Base-by-base conservation (phyloP, 2,797 vertebrate genomes). In the Labroides dimidiatus region DNA sequence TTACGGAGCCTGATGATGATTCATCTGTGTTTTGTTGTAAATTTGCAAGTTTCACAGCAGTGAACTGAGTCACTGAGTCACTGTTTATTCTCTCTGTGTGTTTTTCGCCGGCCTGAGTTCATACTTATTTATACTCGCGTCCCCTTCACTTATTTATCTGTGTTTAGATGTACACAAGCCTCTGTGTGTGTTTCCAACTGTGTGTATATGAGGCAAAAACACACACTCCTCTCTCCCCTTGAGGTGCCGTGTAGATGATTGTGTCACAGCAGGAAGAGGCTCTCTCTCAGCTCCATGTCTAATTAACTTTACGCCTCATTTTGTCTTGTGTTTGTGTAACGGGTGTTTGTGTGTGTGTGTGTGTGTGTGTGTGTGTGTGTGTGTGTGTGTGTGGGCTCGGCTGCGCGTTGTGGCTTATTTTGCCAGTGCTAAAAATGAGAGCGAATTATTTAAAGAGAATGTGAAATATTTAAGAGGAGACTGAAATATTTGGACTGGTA, bases 251-350 rank as follows among this genome's bases (percentile, higher is more conserved):
- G 63, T 37, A 64, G 81, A 85, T 83, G 85, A 84, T 84, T 81
- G 84, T 80, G 79, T 81, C 84, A 58, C 87, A 85, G 87, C 81
- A 81, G 87, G 85, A 89, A 82, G 83, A 86, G 61, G 47, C 75
- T 78, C 85, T 73, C 75, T 81, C 89, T 79, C 77, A 84, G 84
- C 85, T 89, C 87, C 80, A 52, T 87, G 86, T 90, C 91, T 90
- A 89, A 93, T 94, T 93, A 90, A 85, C 86, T 90, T 81, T 79
- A 84, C 64, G 81, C 62, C 75, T 84, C 59, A 80, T 78, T 81
- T 67, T 81, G 61, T 72, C 59, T 72, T 83, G 62, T 58, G 52
- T 77, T 67, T 82, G 77, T 76, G 62, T 57, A 59, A 42, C 16
- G 24, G 3, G 24, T 27, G 24, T 27, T 3, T 27, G 47, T 4